Evolutionary conservation across 2,797 vertebrate species (phyloP), one percentile per base, ranked within the genome.

Genomic region (Trachurus trachurus): DNA sequence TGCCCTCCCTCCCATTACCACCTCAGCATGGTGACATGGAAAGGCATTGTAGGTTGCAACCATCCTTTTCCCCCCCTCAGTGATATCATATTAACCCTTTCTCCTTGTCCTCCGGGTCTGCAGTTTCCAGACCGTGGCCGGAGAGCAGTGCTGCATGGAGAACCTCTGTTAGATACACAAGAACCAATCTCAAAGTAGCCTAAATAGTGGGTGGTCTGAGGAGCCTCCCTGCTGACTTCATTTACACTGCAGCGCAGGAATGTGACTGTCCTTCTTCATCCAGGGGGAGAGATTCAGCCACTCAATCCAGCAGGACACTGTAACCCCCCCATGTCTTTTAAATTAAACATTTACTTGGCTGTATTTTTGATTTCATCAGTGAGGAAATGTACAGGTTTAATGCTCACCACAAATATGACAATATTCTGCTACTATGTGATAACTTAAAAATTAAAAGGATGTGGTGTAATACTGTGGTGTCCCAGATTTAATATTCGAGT

Each of bases 21-120:
- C 53, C 60, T 73, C 74, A 62, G 56, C 62, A 50, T 59, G 22
- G 71, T 58, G 60, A 15, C 6, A 12, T 11, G 45, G 68, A 74
- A 44, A 65, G 54, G 49, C 66, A 63, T 49, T 70, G 81, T 72
- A 61, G 74, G 34, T 37, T 64, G 52, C 74, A 57, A 31, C 44
- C 29, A 6, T 60, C 40, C 1, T 5, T 42, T 61, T 67, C 47
- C 21, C n/a, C 17, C 63, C 26, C 17, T 64, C 62, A 56, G 16
- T 85, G 59, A 88, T 77, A 68, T 86, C 66, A 86, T 66, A 74
- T 62, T 63, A 63, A 78, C 78, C 54, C 67, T 66, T 80, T 82
- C 67, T 75, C 17, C 26, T 69, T 37, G 15, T 62, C 66, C 37
- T 68, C 60, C 59, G 73, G 40, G 12, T 67, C 54, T 31, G 9